Conservation (phyloP, 2,888 invertebrate genomes). For the Cryptocheilus praepositus region DNA sequence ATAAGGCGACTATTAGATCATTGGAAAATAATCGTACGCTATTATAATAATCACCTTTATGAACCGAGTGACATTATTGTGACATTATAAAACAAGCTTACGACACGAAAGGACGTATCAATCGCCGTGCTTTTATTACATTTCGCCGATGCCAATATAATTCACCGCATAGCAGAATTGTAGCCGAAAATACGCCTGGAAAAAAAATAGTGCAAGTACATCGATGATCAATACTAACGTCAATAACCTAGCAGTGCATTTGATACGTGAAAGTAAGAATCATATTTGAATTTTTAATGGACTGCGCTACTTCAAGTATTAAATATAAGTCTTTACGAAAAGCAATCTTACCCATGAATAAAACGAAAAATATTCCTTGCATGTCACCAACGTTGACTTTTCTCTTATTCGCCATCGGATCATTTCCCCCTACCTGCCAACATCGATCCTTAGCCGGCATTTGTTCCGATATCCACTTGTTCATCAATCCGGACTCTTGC, state of each 20-base stretch:
- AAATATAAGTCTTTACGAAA: background rate
- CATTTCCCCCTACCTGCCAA: conserved; percentile 79
- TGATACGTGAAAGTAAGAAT: too few species aligned
- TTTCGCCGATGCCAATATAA: conserved; percentile 74
- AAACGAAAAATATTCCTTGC: conserved; percentile 93
- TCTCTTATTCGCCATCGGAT: conserved; percentile 86
- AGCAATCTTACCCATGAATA: conserved; percentile 82
- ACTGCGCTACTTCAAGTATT: too few species aligned
- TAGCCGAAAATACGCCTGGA: conserved; percentile 76
- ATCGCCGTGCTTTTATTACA: conserved; percentile 72
- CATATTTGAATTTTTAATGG: background rate
- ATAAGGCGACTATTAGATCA: too few species aligned
- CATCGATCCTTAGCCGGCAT: conserved; percentile 88
- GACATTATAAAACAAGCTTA: conserved; percentile 24
- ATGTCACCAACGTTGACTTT: conserved; percentile 93
- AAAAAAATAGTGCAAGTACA: conserved; percentile 19
- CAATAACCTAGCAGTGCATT: too few species aligned
- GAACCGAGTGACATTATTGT: background rate
- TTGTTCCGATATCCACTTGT: conserved; percentile 88
- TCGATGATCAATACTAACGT: too few species aligned
- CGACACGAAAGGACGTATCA: conserved; percentile 76
- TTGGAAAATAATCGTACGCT: too few species aligned
- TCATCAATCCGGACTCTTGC: conserved; percentile 89
- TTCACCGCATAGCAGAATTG: conserved; percentile 75
- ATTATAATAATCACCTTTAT: too few species aligned